phyloP scores from a whole-genome alignment of 2,113 vertebrate genomes.

The Pangasianodon hypophthalmus region DNA sequence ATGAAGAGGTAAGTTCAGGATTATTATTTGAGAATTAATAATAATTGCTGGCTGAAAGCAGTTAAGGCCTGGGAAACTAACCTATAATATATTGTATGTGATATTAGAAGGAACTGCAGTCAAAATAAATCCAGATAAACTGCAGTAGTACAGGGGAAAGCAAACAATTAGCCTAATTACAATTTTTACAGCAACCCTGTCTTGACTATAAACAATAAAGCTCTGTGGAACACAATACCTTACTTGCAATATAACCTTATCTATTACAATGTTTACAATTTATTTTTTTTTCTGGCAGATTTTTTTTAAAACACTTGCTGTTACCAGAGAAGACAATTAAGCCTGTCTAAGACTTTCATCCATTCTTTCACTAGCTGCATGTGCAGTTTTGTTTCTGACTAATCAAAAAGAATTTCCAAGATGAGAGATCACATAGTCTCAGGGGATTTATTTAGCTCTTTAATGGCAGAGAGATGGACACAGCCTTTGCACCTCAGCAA shows the following conservation, averaged over 20 bases:
- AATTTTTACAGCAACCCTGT: neutral
- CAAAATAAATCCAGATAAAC: neutral
- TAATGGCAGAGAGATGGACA: constrained; percentile 40
- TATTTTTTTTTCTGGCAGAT: neutral
- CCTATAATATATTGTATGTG: constrained; percentile 3
- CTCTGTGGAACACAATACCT: neutral
- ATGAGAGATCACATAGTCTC: constrained; percentile 15
- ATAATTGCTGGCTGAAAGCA: neutral
- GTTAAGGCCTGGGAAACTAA: neutral
- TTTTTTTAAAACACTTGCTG: constrained; percentile 48
- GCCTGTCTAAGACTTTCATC: constrained; percentile 48
- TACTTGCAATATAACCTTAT: constrained; percentile 1
- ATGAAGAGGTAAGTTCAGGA: neutral
- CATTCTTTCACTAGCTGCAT: constrained; percentile 15
- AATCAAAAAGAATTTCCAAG: constrained; percentile 53
- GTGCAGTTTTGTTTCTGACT: constrained; percentile 38
- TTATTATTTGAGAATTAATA: neutral
- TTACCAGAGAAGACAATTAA: constrained; percentile 58
- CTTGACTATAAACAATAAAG: constrained; percentile 5
- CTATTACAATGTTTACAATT: neutral
- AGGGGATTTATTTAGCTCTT: constrained; percentile 45
- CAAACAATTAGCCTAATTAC: neutral
- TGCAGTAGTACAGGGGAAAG: neutral
- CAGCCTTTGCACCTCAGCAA: constrained; percentile 38
- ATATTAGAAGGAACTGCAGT: neutral